Base-by-base conservation (phyloP, 2,888 invertebrate species). In the Lomographa bimaculata region DNA sequence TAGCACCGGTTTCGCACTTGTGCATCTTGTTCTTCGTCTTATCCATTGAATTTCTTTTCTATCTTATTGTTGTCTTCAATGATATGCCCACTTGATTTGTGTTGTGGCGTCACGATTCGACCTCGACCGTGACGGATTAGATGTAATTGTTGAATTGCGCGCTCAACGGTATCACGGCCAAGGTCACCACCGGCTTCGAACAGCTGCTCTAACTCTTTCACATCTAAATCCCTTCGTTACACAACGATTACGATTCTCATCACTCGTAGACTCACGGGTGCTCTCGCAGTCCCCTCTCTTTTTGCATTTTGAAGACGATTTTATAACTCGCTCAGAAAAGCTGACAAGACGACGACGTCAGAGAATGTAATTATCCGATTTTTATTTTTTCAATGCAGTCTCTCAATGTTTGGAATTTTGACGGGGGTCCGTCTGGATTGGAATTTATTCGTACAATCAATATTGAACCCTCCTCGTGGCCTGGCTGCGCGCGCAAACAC, bases 91-190 rank as follows among this genome's bases (percentile, higher is more conserved):
- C 18, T 23, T 29, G 23, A 32, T 30, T 12, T 7, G 21, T 20
- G 27, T 37, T 5, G 46, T 60, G 55, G 59, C 64, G 64, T 72
- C 66, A 73, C 59, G 54, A 51, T 52, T 60, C 39, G 73, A 59
- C 81, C 80, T 79, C 71, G 77, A 71, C 79, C 79, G 73, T 78
- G 76, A 68, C 64, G 36, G 39, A 46, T 43, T 49, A 72, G 71
- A 72, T 72, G 74, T 76, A 81, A 82, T 81, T 78, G 80, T 80
- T 72, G 72, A 80, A 79, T 84, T 79, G 71, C 71, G 74, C 71
- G 72, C 64, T 68, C 64, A 70, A 60, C 71, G 63, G 70, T 71
- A 76, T 80, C 82, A 84, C 79, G 83, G 86, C 75, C 86, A 87
- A 85, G 86, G 85, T 75, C 78, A 60, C 47, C 53, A 39, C 29